Evolutionary conservation across 2,888 invertebrate genomes (phyloP), one percentile per base, ranked within the genome.

Genomic region (Petrophora chlorosata): DNA sequence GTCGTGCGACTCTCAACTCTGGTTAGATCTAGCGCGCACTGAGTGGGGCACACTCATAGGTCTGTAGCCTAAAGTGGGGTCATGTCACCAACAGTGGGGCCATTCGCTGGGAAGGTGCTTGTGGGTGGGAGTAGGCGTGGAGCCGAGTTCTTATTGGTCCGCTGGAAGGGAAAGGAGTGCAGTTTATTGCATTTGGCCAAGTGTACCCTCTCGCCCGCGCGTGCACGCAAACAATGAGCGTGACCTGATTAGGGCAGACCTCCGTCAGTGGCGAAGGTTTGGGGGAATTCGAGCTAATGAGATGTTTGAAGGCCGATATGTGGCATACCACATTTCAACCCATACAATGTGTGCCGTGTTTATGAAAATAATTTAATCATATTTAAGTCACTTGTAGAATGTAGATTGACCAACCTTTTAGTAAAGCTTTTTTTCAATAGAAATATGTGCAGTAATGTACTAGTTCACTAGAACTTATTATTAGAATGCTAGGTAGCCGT

Each of bases 51-150:
- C 28, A 8, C 3, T 44, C 44, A 36, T 44, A 36, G 43, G 36
- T 44, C 44, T 30, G 15, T 4, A 34, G 3, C n/a, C 41, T 25
- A 19, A 13, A 30, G 29, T 25, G 42, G 23, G 48, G 48, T 48
- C 48, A 48, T 51, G 56, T 59, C 56, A 52, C 58, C 50, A 25
- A 26, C 19, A 28, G 35, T 19, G 35, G 41, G 42, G 22, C 28
- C 9, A 34, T 12, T 14, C 16, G 13, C 9, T 30, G 39, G 33
- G 59, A n/a, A 33, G 46, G 30, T 38, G 53, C 48, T 38, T 8
- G 19, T n/a, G 45, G 65, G 52, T n/a, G n/a, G n/a, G n/a, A n/a
- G n/a, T n/a, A n/a, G 57, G 57, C 61, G 54, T 58, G 68, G 63
- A 63, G 65, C 40, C 36, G 33, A 47, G 43, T 50, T 44, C 51